Conservation (phyloP, 2,797 vertebrate species). For the Aeoliscus strigatus region DNA sequence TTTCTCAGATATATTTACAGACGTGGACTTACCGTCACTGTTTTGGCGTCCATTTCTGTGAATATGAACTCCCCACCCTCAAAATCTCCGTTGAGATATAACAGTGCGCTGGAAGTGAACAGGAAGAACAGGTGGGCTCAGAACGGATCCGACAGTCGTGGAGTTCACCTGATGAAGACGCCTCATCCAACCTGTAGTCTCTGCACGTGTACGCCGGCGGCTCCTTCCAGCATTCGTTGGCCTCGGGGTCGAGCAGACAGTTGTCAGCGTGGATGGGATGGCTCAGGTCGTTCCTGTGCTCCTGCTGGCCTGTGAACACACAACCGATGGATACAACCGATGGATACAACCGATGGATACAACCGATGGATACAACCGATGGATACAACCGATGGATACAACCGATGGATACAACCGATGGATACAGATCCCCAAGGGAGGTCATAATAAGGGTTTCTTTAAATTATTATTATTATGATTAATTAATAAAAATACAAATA, state of each 20-base stretch:
- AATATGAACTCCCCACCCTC: conserved; percentile 98
- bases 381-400: no score
- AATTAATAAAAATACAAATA: no score
- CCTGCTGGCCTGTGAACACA: conserved; percentile 83
- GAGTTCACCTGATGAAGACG: no score
- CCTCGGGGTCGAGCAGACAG: conserved; percentile 91
- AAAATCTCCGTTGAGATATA: conserved; percentile 95
- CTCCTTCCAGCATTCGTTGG: conserved; percentile 95
- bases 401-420: no score
- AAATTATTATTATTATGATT: no score
- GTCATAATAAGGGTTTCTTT: no score
- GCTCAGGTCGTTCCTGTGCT: conserved; percentile 91
- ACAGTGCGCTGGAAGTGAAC: conserved; percentile 78
- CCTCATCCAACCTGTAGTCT: conserved; percentile 89
- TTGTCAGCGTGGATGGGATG: conserved; percentile 98
- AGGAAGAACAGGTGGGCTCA: not conserved
- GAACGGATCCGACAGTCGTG: no score
- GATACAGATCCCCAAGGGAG: no score
- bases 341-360: no score
- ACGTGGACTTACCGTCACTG: conserved; percentile 82
- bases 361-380: no score
- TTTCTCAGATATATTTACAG: no score
- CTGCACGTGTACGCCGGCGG: conserved; percentile 92
- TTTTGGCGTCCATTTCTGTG: conserved; percentile 96
- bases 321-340: no score